Percentiles rank a stretch among this genome's conserved stretches.
These are phyloP conservation scores for Drosophila pachea DNA, from an alignment of 1,140 invertebrate genomes.

Conservation along the genomic window DNA sequence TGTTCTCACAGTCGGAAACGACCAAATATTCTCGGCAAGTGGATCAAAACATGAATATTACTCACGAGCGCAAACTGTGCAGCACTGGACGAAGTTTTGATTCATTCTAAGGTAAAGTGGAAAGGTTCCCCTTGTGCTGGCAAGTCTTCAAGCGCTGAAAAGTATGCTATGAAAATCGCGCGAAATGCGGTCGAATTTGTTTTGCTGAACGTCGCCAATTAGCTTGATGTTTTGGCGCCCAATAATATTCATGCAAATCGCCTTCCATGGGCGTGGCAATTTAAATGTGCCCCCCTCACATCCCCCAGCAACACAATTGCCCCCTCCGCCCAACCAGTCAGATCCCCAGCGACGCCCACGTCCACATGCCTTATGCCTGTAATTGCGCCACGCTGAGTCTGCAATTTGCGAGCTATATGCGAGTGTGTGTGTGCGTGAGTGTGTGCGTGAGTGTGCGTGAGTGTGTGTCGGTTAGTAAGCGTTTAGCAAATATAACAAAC, in stretches of 20 bases:
- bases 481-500: conserved; percentile 72
- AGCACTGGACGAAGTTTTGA: no score
- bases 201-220: conserved; percentile 30
- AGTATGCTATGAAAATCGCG: neutral
- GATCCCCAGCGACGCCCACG: no score
- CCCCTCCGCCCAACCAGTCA: no score
- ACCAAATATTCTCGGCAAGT: neutral
- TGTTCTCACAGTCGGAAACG: conserved; percentile 5
- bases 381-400: conserved; percentile 49
- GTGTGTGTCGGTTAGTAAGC: conserved; percentile 48
- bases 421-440: conserved; percentile 5
- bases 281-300: neutral
- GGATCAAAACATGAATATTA: neutral
- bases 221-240: conserved; percentile 30
- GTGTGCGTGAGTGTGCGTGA: conserved; percentile 13
- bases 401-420: conserved; percentile 26
- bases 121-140: no score
- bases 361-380: conserved; percentile 20
- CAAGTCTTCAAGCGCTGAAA: neutral
- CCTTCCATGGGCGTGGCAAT: conserved; percentile 33
- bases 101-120: neutral
- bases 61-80: no score
- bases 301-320: neutral
- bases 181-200: conserved; percentile 1
- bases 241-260: conserved; percentile 72